Conservation (phyloP, 1,140 invertebrate genomes). For the Harpegnathos saltator region DNA sequence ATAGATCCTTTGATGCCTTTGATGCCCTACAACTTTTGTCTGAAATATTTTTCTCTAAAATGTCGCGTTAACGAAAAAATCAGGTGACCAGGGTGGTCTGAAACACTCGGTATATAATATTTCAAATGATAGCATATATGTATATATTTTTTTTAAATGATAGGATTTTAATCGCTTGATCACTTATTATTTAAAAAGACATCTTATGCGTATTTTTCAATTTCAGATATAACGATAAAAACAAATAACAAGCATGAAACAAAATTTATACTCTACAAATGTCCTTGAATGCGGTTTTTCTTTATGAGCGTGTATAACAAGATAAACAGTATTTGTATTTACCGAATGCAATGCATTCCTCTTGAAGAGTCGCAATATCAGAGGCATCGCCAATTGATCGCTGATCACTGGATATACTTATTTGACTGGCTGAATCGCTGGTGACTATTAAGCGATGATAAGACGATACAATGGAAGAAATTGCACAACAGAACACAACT, state of each 20-base stretch:
- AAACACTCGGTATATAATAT: no score
- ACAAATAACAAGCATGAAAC: slow-evolving; percentile 26
- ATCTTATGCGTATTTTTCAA: not conserved
- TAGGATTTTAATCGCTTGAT: no score
- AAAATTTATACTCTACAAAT: slow-evolving; percentile 22
- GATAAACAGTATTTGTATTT: slow-evolving; percentile 79
- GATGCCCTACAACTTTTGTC: no score
- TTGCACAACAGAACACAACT: slow-evolving; percentile 80
- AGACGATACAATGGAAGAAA: slow-evolving; percentile 81
- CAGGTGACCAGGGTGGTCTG: no score
- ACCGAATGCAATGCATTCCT: slow-evolving; percentile 84
- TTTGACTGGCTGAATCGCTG: slow-evolving; percentile 85
- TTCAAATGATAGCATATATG: no score
- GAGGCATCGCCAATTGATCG: slow-evolving; percentile 84
- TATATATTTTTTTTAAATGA: no score
- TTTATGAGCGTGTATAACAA: slow-evolving; percentile 53
- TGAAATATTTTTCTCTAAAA: no score
- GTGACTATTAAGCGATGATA: slow-evolving; percentile 85
- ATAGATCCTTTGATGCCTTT: no score
- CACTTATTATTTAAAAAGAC: no score
- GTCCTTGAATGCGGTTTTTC: slow-evolving; percentile 37
- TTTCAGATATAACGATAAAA: not conserved
- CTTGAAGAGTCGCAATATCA: slow-evolving; percentile 84
- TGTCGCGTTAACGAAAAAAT: no score
- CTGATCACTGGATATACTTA: slow-evolving; percentile 86